These are phyloP conservation scores for Caenorhabditis doughertyi DNA, from an alignment of 2,888 invertebrate species.

Conservation along the genomic window DNA sequence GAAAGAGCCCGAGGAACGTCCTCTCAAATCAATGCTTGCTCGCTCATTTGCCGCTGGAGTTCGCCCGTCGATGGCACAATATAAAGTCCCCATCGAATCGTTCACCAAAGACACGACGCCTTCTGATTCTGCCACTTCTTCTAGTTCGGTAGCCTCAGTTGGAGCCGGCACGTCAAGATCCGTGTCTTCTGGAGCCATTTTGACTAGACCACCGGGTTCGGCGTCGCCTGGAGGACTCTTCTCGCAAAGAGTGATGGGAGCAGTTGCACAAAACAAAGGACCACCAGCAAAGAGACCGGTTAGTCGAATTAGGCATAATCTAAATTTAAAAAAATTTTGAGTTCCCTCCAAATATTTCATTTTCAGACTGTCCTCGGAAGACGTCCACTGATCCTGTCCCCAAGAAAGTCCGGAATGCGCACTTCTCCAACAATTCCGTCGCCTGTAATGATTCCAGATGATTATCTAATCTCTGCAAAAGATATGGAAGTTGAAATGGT, in stretches of 20 bases:
- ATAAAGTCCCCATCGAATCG: constrained; percentile 17
- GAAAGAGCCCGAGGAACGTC: constrained; percentile 30
- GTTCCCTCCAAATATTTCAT: no score
- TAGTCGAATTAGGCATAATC: no score
- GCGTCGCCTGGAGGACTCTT: constrained; percentile 35
- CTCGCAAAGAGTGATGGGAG: constrained; percentile 31
- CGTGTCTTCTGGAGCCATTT: constrained; percentile 15
- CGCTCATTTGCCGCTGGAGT: constrained; percentile 32
- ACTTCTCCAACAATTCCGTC: constrained; percentile 9
- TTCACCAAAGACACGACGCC: neutral
- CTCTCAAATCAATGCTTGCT: constrained; percentile 47
- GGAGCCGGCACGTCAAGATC: constrained; percentile 17
- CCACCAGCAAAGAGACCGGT: constrained; percentile 11
- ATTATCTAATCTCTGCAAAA: constrained; percentile 15
- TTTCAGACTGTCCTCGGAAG: constrained; percentile 35
- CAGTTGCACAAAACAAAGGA: constrained; percentile 16
- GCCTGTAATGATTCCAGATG: neutral
- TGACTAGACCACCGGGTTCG: neutral
- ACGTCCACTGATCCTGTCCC: constrained; percentile 48
- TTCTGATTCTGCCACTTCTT: no score
- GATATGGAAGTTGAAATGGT: constrained; percentile 41
- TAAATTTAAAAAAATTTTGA: no score
- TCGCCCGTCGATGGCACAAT: constrained; percentile 41
- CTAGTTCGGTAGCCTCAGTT: no score
- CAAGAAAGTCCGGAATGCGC: no score